Evolutionary conservation across 2,113 vertebrate genomes (phyloP), one percentile per base, ranked within the genome.

Genomic region (Chionis minor): DNA sequence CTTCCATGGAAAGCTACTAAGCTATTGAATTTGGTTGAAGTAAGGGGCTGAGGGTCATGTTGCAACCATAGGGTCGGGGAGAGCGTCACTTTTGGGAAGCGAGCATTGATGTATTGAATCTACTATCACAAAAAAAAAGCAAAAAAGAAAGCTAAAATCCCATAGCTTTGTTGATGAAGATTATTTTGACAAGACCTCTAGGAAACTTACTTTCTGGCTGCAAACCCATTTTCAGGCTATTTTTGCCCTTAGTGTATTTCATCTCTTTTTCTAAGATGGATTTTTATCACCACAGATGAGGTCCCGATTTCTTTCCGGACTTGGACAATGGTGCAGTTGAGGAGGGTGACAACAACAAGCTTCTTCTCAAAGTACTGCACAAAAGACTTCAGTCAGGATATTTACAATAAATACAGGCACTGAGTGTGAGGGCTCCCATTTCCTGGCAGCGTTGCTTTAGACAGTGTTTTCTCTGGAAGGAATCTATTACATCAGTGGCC

Each of bases 311-410:
- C 94, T 77, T 96, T 94, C 88, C 92, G 88, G 42, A 63, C 54
- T 80, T 62, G 67, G 88, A 97, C 95, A 97, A 97, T 96, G 84
- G 79, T 62, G 78, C 88, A 88, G 90, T 95, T 97, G 94, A 98
- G 69, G 44, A 94, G 75, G 54, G 83, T 85, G 97, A 96, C 93
- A 96, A 96, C 75, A 97, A 97, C 51, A 95, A 97, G 63, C 91
- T 95, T 13, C 94, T 96, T 95, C 88, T 96, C 86, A 70, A 90
- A 67, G 42, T 28, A 26, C 79, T 3, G 1, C 92, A 97, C 97
- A 98, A 97, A 97, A 95, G 96, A 77, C 91, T 95, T 92, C 96
- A 97, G 96, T 97, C 51, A 91, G 82, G 88, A 73, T 96, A 93
- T 91, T 97, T 94, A 91, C 92, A 96, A 92, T 80, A 97, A 97